Percentiles rank a stretch among this genome's conserved stretches.
phyloP scores from a whole-genome alignment of 1,140 invertebrate species.

The Alviniconcha marisindica region DNA sequence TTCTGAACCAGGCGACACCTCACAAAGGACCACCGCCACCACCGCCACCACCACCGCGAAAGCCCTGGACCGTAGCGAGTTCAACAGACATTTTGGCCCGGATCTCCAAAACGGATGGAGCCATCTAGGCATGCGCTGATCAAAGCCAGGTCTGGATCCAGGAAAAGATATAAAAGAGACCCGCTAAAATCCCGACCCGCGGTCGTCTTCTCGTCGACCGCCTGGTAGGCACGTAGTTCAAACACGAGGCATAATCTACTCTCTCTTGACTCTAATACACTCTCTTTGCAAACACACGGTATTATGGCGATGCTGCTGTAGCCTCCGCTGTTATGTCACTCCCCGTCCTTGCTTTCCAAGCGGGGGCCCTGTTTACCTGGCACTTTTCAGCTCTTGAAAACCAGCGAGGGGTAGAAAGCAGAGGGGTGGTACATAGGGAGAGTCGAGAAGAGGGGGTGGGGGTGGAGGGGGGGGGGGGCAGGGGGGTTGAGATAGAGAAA shows the following conservation, averaged over 20 bases:
- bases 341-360: too few relatives aligned
- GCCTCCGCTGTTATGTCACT: too few relatives aligned
- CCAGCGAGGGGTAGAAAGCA: neutral
- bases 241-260: slow-evolving; percentile 25
- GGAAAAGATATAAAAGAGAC: neutral
- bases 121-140: too few relatives aligned
- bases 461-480: neutral
- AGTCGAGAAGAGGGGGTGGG: neutral
- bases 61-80: too few relatives aligned
- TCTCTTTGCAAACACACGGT: slow-evolving; percentile 11
- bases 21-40: too few relatives aligned
- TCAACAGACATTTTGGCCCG: too few relatives aligned
- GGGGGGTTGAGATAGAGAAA: too few relatives aligned
- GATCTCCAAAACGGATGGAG: too few relatives aligned
- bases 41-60: too few relatives aligned
- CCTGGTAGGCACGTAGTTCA: neutral
- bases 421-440: neutral
- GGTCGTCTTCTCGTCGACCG: too few relatives aligned
- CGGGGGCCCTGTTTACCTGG: neutral
- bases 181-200: neutral
- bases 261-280: slow-evolving; percentile 25
- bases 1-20: too few relatives aligned
- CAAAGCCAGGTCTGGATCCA: too few relatives aligned
- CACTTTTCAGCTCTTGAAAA: neutral
- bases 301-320: neutral